Evolutionary conservation across 2,113 vertebrate species (phyloP).

Genomic region (Cyanoliseus patagonus): DNA sequence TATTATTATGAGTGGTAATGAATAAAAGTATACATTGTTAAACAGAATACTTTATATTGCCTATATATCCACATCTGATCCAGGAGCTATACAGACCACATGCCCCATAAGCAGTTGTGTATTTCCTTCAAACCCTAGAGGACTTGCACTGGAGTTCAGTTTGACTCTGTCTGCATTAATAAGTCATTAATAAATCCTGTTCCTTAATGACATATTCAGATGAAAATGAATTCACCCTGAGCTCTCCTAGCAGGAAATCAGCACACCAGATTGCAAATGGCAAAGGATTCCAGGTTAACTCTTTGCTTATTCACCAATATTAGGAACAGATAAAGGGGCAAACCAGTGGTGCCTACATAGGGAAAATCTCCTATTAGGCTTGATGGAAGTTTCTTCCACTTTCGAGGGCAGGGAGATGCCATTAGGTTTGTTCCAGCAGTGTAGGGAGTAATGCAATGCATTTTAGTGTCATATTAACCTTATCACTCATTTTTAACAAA

Average conservation of each 20-base stretch:
- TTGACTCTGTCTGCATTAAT: slow-evolving; percentile 60
- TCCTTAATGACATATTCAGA: slow-evolving; percentile 72
- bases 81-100: not conserved
- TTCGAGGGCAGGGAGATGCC: not conserved
- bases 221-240: slow-evolving; percentile 63
- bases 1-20: slow-evolving; percentile 74
- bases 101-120: not conserved
- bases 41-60: slow-evolving; percentile 70
- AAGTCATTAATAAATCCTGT: slow-evolving; percentile 74
- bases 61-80: slow-evolving; percentile 71
- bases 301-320: not conserved
- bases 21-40: slow-evolving; percentile 72
- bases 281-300: slow-evolving; percentile 44
- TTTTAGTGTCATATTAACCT: not conserved
- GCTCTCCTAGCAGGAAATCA: slow-evolving; percentile 49
- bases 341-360: not conserved
- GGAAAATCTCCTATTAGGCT: not conserved
- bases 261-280: slow-evolving; percentile 2
- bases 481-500: not conserved
- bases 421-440: not conserved
- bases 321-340: not conserved
- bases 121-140: slow-evolving; percentile 1
- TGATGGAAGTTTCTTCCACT: not conserved
- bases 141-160: not conserved
- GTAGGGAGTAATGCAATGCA: not conserved